Conservation (phyloP, 2,113 vertebrate species). For the Daphoenositta chrysoptera region DNA sequence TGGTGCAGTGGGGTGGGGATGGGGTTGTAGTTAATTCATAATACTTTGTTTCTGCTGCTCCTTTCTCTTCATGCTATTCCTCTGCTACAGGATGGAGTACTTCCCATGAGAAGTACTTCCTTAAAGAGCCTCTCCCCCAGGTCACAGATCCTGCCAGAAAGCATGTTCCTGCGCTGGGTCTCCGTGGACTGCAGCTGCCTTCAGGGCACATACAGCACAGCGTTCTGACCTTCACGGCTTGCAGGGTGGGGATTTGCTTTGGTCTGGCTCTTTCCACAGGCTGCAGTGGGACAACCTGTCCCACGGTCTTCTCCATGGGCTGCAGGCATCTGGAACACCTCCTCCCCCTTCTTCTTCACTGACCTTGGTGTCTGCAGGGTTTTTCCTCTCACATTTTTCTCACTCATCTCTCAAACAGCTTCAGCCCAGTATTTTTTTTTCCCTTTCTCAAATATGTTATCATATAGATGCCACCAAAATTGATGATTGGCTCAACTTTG, state of each 20-base stretch:
- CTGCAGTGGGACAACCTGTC: not conserved
- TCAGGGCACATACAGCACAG: not conserved
- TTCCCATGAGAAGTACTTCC: not conserved
- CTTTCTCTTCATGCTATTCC: not conserved
- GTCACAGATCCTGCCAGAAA: not conserved
- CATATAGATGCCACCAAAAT: rapidly evolving
- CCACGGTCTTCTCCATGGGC: not conserved
- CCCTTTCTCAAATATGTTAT: not conserved
- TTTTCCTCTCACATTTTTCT: not conserved
- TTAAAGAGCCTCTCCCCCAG: not conserved
- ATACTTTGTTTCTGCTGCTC: rapidly evolving
- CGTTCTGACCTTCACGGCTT: not conserved
- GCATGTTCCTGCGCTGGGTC: rapidly evolving
- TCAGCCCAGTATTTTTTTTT: not conserved
- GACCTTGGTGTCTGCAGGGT: not conserved
- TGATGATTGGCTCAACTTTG: not conserved
- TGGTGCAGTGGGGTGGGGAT: not conserved
- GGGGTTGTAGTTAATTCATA: not conserved
- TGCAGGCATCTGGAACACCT: not conserved
- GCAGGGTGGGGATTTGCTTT: not conserved
- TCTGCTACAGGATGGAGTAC: not conserved
- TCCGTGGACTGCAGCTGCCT: not conserved
- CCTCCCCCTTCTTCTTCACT: not conserved
- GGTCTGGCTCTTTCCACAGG: not conserved
- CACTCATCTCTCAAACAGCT: not conserved